These are phyloP conservation scores for Callitettix versicolor DNA, from an alignment of 1,140 invertebrate species.

Conservation along the genomic window DNA sequence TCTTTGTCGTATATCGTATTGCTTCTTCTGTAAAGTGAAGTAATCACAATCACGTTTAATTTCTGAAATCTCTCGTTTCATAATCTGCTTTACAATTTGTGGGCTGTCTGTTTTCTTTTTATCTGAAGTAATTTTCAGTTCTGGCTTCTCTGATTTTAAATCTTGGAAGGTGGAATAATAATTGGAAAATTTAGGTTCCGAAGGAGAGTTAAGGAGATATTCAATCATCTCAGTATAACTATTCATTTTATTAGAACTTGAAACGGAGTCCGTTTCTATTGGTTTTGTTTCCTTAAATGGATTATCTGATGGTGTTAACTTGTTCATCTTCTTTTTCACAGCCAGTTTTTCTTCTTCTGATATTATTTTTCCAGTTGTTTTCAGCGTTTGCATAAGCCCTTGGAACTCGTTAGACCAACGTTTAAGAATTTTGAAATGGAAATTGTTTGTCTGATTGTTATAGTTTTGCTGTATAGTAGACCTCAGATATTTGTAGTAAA, in stretches of 20 bases:
- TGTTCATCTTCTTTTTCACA: background rate
- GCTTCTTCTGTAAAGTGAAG: too few relatives aligned
- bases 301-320: background rate
- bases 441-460: background rate
- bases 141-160: too few relatives aligned
- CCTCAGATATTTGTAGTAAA: slow-evolving; percentile 2
- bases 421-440: background rate
- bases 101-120: too few relatives aligned
- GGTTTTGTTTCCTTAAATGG: background rate
- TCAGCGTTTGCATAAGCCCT: slow-evolving; percentile 3
- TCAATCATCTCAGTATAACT: background rate
- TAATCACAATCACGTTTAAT: too few relatives aligned
- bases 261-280: background rate
- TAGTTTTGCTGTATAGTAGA: background rate
- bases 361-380: background rate
- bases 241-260: background rate
- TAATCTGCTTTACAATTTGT: too few relatives aligned
- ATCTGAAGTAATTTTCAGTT: too few relatives aligned
- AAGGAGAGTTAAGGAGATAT: background rate
- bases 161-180: background rate
- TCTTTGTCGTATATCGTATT: too few relatives aligned
- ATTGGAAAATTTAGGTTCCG: background rate
- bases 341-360: background rate
- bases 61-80: too few relatives aligned
- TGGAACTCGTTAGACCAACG: too few relatives aligned